Conservation (phyloP, 2,797 vertebrate species). For the Rhinatrema bivittatum region DNA sequence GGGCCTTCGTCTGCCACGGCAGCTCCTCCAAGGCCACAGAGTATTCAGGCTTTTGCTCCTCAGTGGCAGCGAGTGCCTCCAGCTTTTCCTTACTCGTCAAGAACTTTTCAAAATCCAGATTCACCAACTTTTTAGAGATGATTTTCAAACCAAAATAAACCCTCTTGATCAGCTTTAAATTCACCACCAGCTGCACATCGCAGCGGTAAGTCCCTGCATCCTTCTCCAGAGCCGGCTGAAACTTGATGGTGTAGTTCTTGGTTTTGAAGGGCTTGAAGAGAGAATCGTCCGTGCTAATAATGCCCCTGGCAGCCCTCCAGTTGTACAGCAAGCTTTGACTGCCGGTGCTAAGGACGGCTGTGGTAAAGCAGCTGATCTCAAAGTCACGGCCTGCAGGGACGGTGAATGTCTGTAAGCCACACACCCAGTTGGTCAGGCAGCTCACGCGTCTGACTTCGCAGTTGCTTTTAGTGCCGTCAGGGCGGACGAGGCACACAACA, state of each 20-base stretch:
- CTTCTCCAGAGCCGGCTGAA: constrained; percentile 47
- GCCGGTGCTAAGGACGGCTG: constrained; percentile 30
- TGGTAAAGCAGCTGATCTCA: constrained; percentile 63
- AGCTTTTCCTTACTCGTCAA: constrained; percentile 38
- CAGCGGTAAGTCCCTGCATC: constrained; percentile 82
- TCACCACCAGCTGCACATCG: constrained; percentile 53
- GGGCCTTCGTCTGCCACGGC: constrained; percentile 12
- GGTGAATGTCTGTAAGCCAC: constrained; percentile 68
- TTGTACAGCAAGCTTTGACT: constrained; percentile 45
- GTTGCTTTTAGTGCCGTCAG: constrained; percentile 7
- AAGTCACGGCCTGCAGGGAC: constrained; percentile 39
- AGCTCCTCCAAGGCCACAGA: background rate
- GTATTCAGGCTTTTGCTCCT: fast-evolving
- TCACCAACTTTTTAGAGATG: constrained; percentile 40
- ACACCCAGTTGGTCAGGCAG: constrained; percentile 62
- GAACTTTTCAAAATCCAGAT: constrained; percentile 58
- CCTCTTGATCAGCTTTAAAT: constrained; percentile 57
- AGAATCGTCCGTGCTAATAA: constrained; percentile 64
- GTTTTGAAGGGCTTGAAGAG: constrained; percentile 51
- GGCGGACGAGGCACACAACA: constrained; percentile 52
- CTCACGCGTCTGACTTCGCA: constrained; percentile 42
- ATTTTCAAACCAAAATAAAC: constrained; percentile 74
- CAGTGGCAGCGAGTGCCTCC: background rate
- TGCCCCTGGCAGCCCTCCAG: constrained; percentile 67
- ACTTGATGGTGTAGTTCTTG: constrained; percentile 3